Percentiles rank a stretch among this genome's conserved stretches.
phyloP scores from a whole-genome alignment of 2,797 vertebrate genomes.

The Sandelia bainsii region DNA sequence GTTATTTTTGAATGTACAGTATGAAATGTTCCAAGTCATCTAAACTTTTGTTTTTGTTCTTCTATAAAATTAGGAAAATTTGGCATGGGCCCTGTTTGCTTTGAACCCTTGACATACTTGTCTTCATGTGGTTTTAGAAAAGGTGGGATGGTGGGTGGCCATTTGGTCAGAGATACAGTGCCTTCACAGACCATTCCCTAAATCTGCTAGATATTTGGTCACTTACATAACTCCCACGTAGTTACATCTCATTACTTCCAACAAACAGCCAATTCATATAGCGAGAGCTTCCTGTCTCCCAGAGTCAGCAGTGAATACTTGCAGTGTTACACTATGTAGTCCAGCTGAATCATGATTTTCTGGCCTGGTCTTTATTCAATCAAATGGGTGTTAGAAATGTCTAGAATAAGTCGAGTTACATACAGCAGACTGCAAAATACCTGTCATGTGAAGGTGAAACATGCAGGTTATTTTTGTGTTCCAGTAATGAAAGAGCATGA shows the following conservation, averaged over 20 bases:
- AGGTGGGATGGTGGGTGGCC: constrained; percentile 81
- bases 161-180: constrained; percentile 66
- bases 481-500: not conserved
- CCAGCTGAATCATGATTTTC: constrained; percentile 79
- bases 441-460: constrained; percentile 26
- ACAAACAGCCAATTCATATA: constrained; percentile 81
- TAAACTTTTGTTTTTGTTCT: constrained; percentile 24
- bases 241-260: constrained; percentile 81
- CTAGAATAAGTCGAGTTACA: constrained; percentile 46
- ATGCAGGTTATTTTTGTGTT: constrained; percentile 15
- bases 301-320: constrained; percentile 74
- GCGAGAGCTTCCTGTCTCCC: constrained; percentile 72
- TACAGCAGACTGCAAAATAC: constrained; percentile 41
- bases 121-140: constrained; percentile 82
- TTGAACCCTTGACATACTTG: constrained; percentile 41
- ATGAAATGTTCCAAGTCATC: not conserved
- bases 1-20: not conserved
- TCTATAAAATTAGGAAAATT: constrained; percentile 42
- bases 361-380: constrained; percentile 61
- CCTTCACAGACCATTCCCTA: constrained; percentile 74
- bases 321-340: constrained; percentile 77
- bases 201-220: constrained; percentile 78
- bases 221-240: constrained; percentile 84
- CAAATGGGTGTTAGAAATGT: constrained; percentile 44
- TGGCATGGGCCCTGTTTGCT: constrained; percentile 57